phyloP scores from a whole-genome alignment of 2,888 invertebrate genomes.

The Allacma fusca region DNA sequence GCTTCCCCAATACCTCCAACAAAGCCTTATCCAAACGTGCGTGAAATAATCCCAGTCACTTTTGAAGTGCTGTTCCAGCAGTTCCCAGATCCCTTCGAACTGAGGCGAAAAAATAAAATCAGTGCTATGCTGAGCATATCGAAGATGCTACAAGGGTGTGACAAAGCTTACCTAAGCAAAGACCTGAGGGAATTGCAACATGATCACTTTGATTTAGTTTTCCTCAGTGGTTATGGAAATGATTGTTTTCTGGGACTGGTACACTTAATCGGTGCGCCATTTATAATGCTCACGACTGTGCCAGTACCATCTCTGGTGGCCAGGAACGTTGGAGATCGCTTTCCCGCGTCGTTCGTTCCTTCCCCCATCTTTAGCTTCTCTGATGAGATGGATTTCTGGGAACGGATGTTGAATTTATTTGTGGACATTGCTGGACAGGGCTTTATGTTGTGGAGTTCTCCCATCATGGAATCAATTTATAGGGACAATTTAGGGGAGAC shows the following conservation, averaged over 20 bases:
- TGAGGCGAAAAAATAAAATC: not conserved
- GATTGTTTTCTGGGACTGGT: slow-evolving; percentile 39
- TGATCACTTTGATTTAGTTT: slow-evolving; percentile 62
- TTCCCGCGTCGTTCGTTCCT: slow-evolving; percentile 42
- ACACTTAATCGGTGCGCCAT: slow-evolving; percentile 34
- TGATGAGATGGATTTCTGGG: slow-evolving; percentile 37
- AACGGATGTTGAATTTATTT: slow-evolving; percentile 31
- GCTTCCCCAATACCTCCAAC: slow-evolving; percentile 65
- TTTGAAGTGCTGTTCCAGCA: not conserved
- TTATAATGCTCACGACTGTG: slow-evolving; percentile 20
- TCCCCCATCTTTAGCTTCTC: not conserved
- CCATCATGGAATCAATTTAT: not conserved
- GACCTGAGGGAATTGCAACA: slow-evolving; percentile 67
- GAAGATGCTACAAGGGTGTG: not conserved
- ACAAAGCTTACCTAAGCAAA: not conserved
- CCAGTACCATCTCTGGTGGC: not conserved
- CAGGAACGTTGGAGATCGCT: not conserved
- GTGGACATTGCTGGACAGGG: not conserved
- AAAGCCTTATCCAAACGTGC: not conserved
- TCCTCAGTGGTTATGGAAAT: slow-evolving; percentile 31
- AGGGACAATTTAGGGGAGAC: slow-evolving; percentile 37
- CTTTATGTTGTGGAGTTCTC: not conserved
- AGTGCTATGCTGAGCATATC: not conserved
- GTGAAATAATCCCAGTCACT: not conserved
- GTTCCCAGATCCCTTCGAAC: not conserved